Conservation (phyloP, 2,888 invertebrate species). For the Sarcophaga variegata region DNA sequence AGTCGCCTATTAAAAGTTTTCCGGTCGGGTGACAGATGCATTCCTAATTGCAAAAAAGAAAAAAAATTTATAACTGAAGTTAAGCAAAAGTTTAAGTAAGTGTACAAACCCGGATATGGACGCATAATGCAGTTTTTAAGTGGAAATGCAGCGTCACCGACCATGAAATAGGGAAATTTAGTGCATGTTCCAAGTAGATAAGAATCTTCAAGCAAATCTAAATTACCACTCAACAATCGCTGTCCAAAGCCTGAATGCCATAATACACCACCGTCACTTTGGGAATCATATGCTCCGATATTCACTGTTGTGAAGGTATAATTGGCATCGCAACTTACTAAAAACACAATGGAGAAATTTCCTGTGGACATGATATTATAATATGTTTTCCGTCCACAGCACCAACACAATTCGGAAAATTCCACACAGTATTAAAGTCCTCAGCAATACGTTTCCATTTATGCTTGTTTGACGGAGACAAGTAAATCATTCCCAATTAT, state of each 20-base stretch:
- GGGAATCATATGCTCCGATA: neutral
- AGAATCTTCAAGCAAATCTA: conserved; percentile 38
- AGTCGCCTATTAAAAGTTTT: too few species aligned
- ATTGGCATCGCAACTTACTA: conserved; percentile 46
- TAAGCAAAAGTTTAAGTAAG: neutral
- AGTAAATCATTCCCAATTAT: conserved; percentile 21
- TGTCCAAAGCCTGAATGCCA: conserved; percentile 28
- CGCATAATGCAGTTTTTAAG: conserved; percentile 52
- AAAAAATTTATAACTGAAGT: too few species aligned
- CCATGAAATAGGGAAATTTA: conserved; percentile 55
- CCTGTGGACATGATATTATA: conserved; percentile 57
- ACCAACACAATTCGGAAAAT: conserved; percentile 63
- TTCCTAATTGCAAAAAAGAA: too few species aligned
- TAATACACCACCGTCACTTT: neutral
- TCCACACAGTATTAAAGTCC: conserved; percentile 54
- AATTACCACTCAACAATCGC: too few species aligned
- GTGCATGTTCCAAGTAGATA: conserved; percentile 38
- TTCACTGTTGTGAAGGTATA: conserved; percentile 53
- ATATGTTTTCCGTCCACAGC: conserved; percentile 61
- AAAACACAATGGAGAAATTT: conserved; percentile 7
- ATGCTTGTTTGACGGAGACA: conserved; percentile 33
- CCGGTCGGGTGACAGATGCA: too few species aligned
- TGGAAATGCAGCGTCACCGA: conserved; percentile 56
- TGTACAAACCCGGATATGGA: conserved; percentile 50
- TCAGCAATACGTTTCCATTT: conserved; percentile 45